Conservation (phyloP, 2,797 vertebrate species). For the Spinus olivaceus region DNA sequence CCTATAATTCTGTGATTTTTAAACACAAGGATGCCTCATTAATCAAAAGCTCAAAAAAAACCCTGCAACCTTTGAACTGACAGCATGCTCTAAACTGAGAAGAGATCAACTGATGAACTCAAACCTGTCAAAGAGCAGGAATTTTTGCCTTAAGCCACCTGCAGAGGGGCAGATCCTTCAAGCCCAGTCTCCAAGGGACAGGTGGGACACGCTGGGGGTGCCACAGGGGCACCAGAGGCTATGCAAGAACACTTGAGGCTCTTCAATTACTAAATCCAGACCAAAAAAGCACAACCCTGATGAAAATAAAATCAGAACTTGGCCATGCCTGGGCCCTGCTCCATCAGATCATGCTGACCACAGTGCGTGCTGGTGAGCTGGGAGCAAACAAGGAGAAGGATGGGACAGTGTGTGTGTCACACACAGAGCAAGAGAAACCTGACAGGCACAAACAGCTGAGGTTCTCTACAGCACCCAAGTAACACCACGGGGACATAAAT, state of each 20-base stretch:
- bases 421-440: not conserved
- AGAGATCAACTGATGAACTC: not conserved
- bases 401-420: not conserved
- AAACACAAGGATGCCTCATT: not conserved
- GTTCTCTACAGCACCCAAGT: fast-evolving
- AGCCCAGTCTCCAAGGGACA: not conserved
- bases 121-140: not conserved
- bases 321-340: not conserved
- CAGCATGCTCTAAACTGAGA: not conserved
- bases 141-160: not conserved
- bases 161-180: not conserved
- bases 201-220: not conserved
- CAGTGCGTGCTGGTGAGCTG: fast-evolving
- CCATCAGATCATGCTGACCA: fast-evolving
- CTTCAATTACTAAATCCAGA: not conserved
- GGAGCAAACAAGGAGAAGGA: not conserved
- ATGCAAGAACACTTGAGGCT: not conserved
- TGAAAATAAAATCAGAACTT: too few relatives aligned
- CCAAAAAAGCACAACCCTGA: not conserved
- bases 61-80: not conserved
- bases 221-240: too few relatives aligned
- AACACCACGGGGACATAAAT: not conserved
- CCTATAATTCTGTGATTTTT: not conserved
- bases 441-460: not conserved
- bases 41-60: not conserved